Evolutionary conservation across 2,888 invertebrate species (phyloP), one percentile per base, ranked within the genome.

Genomic region (Xanthia togata): DNA sequence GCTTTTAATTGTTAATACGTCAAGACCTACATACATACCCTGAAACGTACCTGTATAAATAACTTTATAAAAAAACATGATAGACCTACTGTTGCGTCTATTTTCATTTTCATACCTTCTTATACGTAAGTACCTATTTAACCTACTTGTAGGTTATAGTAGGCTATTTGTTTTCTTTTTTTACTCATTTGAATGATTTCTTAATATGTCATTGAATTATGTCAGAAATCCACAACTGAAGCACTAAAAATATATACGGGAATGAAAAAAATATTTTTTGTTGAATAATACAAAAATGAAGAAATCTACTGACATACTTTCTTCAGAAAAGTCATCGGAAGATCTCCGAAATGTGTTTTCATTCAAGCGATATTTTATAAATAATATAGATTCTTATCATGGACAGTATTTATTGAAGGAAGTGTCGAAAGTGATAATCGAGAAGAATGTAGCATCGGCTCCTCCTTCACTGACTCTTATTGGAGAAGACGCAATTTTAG

Each of bases 371-470:
- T 95, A 97, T 90, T 97, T 97, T 89, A 92, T 97, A 64, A 97
- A 97, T 91, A 97, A 97, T 82, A 92, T 97, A 64, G 97, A 97
- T 90, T 96, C 96, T n/a, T 97, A 97, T 90, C 97, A 97, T 84
- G 97, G 97, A 17, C 94, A 94, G 87, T 93, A 94, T 86, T 89
- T 97, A 70, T 90, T 97, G 53, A 94, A 96, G 59, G 91, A 94
- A 79, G 70, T 96, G 2, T 86, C 92, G 0, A 95, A 95, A 79
- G 81, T 96, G n/a, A 14, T 78, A n/a, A 79, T 93, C 23, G 93
- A 94, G 50, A 93, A 90, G 79, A 94, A 94, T 85, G 84, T 73
- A 4, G 86, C 87, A 67, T 85, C 92, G 0, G 89, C 89, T 4
- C 91, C 90, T 20, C 86, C 92, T 9, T 93, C 93, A 23, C 85